A percentile compares a stretch with the other conserved stretches of the same genome.
These are phyloP conservation scores for Gadopsis bispinosus DNA, from an alignment of 2,797 vertebrate species.

Conservation along the genomic window DNA sequence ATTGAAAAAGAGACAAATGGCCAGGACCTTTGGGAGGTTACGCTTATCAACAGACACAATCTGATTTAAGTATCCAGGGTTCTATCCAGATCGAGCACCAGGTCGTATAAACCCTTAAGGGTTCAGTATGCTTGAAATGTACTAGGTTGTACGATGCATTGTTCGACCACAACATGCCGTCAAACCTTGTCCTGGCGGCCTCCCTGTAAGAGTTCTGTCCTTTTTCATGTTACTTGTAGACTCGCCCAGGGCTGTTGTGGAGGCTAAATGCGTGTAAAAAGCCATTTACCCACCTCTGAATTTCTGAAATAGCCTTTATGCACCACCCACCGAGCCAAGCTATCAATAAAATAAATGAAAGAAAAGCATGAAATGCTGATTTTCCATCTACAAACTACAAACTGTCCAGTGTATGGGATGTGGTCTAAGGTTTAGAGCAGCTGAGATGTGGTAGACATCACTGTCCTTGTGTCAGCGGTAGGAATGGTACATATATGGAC, in stretches of 20 bases:
- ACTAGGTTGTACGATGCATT: background rate
- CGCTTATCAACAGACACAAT: constrained; percentile 56
- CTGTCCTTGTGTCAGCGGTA: no score
- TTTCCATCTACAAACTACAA: background rate
- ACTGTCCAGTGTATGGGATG: background rate
- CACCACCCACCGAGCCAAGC: background rate
- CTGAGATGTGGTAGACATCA: no score
- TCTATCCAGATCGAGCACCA: constrained; percentile 35
- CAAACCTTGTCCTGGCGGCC: background rate
- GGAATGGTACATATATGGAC: no score
- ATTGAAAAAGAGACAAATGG: constrained; percentile 71
- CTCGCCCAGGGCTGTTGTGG: background rate
- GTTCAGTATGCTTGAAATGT: constrained; percentile 12
- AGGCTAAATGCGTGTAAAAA: background rate
- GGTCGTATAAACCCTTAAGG: constrained; percentile 12
- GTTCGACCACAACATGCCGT: background rate
- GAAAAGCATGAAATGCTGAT: no score
- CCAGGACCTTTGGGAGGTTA: constrained; percentile 32
- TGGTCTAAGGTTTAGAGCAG: background rate
- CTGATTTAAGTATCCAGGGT: constrained; percentile 44
- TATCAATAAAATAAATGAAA: no score
- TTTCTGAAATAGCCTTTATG: background rate
- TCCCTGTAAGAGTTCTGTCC: background rate
- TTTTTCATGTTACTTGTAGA: background rate
- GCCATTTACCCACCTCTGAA: background rate